Base-by-base conservation (phyloP, 2,888 invertebrate genomes). In the Sarcophaga caerulescens region DNA sequence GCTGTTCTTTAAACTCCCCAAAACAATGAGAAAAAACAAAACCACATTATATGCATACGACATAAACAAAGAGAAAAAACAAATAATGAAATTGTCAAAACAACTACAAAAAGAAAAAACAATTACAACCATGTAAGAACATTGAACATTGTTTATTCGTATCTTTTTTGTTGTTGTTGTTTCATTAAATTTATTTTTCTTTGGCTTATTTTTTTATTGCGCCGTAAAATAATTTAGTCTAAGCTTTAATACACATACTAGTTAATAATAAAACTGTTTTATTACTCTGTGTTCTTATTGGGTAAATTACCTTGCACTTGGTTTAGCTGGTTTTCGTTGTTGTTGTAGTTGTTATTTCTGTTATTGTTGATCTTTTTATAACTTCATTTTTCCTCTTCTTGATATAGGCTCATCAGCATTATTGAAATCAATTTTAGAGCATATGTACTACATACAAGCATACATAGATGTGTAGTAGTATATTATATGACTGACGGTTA, bases 281-380 rank as follows among this genome's bases (percentile, higher is more conserved):
- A 45, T 74, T 74, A 23, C 47, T 21, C 47, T 47, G 63, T 63
- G 21, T 73, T 69, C 44, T 59, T 78, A 57, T 83, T 70, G 25
- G 47, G n/a, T 84, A 84, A 84, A 81, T 84, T 86, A 86, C 86
- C 86, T 86, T 86, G 86, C 84, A 84, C 81, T 84, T 86, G 84
- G 73, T 81, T 70, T 35, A 68, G 52, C 65, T 17, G 35, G 35
- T 45, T 76, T 4, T 59, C 60, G 25, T 68, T 85, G 23, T 73
- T 83, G 12, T 71, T 81, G 14, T 76, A 70, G 69, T 52, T 62
- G 35, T 70, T 70, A 70, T 78, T 5, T 52, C 4, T 12, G 23
- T 52, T 52, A 52, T 14, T 52, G 21, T 66, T 80, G 71, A 65
- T 73, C 23, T 65, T 52, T 21, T n/a, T n/a, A n/a, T 35, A 44